phyloP scores from a whole-genome alignment of 2,888 invertebrate species.

The Drosophila formosana region DNA sequence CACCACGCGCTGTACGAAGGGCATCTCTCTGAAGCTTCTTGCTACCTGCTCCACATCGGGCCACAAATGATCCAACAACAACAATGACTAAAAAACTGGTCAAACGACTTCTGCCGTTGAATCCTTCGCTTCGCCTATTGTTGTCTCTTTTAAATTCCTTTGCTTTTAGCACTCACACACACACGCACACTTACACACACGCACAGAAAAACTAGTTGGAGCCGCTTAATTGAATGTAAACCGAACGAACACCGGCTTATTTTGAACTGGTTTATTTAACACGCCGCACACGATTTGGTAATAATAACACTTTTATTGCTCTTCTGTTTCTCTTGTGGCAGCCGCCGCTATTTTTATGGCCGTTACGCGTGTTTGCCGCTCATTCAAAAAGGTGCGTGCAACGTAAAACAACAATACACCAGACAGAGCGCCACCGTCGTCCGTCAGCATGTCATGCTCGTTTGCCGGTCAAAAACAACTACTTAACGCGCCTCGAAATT shows the following conservation, averaged over 20 bases:
- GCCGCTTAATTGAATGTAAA: conserved; percentile 62
- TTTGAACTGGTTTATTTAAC: conserved; percentile 63
- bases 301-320: conserved; percentile 64
- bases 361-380: conserved; percentile 73
- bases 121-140: conserved; percentile 70
- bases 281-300: conserved; percentile 64
- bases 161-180: conserved; percentile 46
- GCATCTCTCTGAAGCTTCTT: conserved; percentile 87
- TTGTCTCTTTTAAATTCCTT: conserved; percentile 71
- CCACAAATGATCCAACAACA: conserved; percentile 23
- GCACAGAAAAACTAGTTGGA: conserved; percentile 62
- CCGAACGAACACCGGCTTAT: conserved; percentile 54
- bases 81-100: conserved; percentile 62
- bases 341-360: conserved; percentile 54
- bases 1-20: conserved; percentile 93
- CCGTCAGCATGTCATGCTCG: conserved; percentile 49
- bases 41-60: conserved; percentile 32
- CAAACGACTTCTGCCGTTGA: conserved; percentile 79
- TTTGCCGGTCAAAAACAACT: conserved; percentile 56
- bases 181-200: conserved; percentile 39
- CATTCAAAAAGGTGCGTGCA: conserved; percentile 72
- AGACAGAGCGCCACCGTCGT: conserved; percentile 15
- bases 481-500: conserved; percentile 24
- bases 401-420: conserved; percentile 29
- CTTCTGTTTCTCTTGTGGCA: conserved; percentile 35